Evolutionary conservation across 2,113 vertebrate species (phyloP).

Genomic region (Tachuris rubrigastra): DNA sequence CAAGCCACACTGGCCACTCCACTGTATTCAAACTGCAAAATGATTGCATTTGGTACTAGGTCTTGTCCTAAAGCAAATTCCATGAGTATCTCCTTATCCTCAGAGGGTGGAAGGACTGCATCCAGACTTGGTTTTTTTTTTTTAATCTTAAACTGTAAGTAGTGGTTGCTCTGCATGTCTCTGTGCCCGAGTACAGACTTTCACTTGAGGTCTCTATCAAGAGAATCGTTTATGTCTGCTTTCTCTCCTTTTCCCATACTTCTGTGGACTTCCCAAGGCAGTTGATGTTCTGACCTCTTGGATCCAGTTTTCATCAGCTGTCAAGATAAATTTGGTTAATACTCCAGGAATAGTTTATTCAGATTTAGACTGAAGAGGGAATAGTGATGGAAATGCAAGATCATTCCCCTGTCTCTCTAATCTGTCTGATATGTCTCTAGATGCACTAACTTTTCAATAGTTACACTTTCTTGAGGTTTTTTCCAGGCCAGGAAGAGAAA

Average conservation of each 20-base stretch:
- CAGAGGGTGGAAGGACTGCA: not conserved
- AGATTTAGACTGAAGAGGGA: not conserved
- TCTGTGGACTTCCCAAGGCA: conserved; percentile 46
- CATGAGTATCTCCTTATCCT: not conserved
- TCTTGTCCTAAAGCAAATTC: not conserved
- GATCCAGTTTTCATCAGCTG: conserved; percentile 66
- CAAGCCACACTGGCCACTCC: not conserved
- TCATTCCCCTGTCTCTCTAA: not conserved
- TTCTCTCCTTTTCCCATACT: conserved; percentile 2
- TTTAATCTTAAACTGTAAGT: not conserved
- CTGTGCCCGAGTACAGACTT: not conserved
- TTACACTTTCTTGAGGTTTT: not conserved
- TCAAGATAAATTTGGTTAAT: conserved; percentile 68
- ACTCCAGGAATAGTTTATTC: conserved; percentile 10
- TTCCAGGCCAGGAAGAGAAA: not conserved
- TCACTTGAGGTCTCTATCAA: not conserved
- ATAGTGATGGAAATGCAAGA: not conserved
- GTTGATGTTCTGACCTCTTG: conserved; percentile 60
- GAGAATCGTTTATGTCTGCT: not conserved
- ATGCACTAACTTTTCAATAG: not conserved
- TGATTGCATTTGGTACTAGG: not conserved
- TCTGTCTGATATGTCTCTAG: not conserved
- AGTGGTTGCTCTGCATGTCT: not conserved
- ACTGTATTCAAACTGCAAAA: not conserved
- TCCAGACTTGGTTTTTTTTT: not conserved